A percentile compares a stretch with the other conserved stretches of the same genome.
These are phyloP conservation scores for Erythrolamprus reginae DNA, from an alignment of 2,113 vertebrate genomes.

Conservation along the genomic window DNA sequence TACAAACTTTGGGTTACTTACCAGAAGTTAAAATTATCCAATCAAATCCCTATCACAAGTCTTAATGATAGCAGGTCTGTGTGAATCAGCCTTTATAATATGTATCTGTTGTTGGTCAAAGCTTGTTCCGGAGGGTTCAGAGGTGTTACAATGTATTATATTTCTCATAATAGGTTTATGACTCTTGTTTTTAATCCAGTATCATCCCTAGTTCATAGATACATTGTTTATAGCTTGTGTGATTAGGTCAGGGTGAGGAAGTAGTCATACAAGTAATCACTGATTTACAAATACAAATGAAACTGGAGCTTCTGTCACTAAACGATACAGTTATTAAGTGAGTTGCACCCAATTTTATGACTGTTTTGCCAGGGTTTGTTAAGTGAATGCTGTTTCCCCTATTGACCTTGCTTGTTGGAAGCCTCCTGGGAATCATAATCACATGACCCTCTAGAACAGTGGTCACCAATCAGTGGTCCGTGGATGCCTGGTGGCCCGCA, in stretches of 20 bases:
- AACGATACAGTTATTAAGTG: too few species aligned
- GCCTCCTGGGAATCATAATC: background rate
- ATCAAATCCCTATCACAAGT: background rate
- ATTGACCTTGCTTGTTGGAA: background rate
- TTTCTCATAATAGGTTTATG: slow-evolving; percentile 74
- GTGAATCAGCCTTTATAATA: background rate
- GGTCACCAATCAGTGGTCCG: too few species aligned
- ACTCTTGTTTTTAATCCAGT: slow-evolving; percentile 52
- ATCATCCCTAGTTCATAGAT: slow-evolving; percentile 16
- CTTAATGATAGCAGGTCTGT: slow-evolving; percentile 15
- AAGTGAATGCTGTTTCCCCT: background rate
- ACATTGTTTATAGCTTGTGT: background rate
- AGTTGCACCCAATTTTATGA: too few species aligned
- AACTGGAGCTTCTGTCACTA: too few species aligned
- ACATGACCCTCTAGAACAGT: background rate
- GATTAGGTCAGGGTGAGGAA: background rate
- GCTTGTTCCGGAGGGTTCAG: slow-evolving; percentile 14
- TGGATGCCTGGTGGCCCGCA: too few species aligned
- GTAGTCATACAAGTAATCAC: too few species aligned
- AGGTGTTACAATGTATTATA: slow-evolving; percentile 70
- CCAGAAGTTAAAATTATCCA: background rate
- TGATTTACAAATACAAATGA: too few species aligned
- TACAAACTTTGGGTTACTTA: slow-evolving; percentile 20
- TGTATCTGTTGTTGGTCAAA: background rate
- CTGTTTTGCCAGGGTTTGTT: background rate